Evolutionary conservation across 2,797 vertebrate genomes (phyloP).

Genomic region (Sebastes wilsoni): DNA sequence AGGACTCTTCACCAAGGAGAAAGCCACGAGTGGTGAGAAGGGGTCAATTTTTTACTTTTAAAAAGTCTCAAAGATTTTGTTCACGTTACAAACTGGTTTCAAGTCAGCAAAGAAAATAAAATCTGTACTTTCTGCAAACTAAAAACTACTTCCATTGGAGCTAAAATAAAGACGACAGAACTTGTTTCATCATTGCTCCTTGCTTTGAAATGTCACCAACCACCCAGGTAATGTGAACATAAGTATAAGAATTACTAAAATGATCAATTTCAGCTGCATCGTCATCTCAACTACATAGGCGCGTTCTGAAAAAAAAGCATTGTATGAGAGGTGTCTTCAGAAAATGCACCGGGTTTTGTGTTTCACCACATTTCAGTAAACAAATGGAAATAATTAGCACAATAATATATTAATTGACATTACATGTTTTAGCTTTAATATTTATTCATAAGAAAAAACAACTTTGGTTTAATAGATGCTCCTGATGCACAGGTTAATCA

Average conservation of each 20-base stretch:
- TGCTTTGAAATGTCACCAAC: neutral
- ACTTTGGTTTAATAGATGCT: too few relatives aligned
- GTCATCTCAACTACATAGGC: neutral
- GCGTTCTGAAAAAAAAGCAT: neutral
- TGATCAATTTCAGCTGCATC: neutral
- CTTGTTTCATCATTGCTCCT: neutral
- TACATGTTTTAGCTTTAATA: too few relatives aligned
- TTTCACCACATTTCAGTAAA: neutral
- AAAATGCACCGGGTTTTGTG: neutral
- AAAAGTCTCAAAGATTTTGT: neutral
- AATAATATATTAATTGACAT: too few relatives aligned
- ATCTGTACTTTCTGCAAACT: neutral
- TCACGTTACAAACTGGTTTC: neutral
- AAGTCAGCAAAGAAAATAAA: neutral
- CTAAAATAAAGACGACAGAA: neutral
- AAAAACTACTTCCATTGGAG: neutral
- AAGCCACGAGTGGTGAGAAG: slow-evolving; percentile 90
- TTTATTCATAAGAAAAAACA: too few relatives aligned
- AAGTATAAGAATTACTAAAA: neutral
- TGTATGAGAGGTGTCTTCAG: neutral
- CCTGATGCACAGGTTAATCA: too few relatives aligned
- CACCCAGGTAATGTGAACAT: neutral
- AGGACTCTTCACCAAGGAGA: slow-evolving; percentile 93
- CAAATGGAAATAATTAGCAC: neutral
- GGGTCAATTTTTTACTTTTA: neutral